Conservation (phyloP, 1,140 invertebrate genomes). For the Drosophila erecta region DNA sequence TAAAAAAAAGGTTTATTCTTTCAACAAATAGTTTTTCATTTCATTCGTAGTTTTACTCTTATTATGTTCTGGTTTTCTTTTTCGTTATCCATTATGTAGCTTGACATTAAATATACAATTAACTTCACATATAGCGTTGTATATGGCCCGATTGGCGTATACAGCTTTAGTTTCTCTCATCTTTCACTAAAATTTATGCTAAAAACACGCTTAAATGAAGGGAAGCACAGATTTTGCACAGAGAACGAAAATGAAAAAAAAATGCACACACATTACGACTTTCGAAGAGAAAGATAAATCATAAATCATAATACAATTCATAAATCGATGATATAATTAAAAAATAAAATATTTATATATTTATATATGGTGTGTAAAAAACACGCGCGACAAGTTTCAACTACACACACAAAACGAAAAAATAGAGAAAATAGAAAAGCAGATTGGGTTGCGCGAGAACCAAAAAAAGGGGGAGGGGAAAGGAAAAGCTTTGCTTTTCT, state of each 20-base stretch:
- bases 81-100: conserved; percentile 48
- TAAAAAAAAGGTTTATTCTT: conserved; percentile 78
- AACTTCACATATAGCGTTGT: conserved; percentile 58
- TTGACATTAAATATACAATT: conserved; percentile 82
- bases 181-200: conserved; percentile 82
- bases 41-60: conserved; percentile 49
- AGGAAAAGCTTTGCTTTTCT: conserved; percentile 48
- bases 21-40: conserved; percentile 74
- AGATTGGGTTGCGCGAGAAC: conserved; percentile 6
- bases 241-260: conserved; percentile 59
- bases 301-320: conserved; percentile 46
- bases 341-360: conserved; percentile 50
- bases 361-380: conserved; percentile 39
- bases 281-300: conserved; percentile 44
- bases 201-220: conserved; percentile 82
- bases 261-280: conserved; percentile 46
- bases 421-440: conserved; percentile 20
- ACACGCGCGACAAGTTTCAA: conserved; percentile 35
- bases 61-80: conserved; percentile 44
- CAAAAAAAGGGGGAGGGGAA: conserved; percentile 2
- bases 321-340: conserved; percentile 52
- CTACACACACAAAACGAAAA: conserved; percentile 58
- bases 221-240: conserved; percentile 83
- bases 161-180: conserved; percentile 47
- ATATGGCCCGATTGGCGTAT: conserved; percentile 49